Percentiles rank a stretch among this genome's conserved stretches.
Conservation (phyloP, 2,797 vertebrate genomes). For the Rhabdomys pumilio region DNA sequence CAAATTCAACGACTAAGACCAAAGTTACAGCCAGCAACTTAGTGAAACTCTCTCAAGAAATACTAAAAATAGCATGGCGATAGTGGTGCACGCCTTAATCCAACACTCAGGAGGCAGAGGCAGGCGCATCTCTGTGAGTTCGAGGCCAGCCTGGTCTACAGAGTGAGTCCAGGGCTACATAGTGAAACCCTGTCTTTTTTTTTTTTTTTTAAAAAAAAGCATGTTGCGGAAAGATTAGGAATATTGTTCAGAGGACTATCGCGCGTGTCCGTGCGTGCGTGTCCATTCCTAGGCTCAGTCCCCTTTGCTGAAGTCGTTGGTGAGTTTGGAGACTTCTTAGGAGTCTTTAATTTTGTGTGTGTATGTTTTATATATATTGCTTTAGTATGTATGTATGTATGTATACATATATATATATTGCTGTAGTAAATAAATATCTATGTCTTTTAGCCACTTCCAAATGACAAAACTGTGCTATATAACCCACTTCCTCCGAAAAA, state of each 20-base stretch:
- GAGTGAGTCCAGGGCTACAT: background rate
- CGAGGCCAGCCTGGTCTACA: background rate
- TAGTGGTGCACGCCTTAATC: background rate
- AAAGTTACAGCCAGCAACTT: background rate
- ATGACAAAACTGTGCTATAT: conserved; percentile 87
- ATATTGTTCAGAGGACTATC: no score
- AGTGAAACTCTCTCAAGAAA: background rate
- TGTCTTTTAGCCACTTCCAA: conserved; percentile 93
- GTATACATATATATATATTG: no score
- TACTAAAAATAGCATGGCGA: background rate
- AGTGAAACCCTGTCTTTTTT: background rate
- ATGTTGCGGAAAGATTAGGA: no score
- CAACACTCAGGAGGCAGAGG: background rate
- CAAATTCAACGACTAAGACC: background rate
- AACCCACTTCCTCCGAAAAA: conserved; percentile 93
- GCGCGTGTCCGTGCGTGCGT: background rate
- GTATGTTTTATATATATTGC: no score
- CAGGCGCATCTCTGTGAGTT: background rate
- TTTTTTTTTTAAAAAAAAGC: no score
- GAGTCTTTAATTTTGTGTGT: no score
- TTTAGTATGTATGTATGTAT: no score
- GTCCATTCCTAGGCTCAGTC: background rate
- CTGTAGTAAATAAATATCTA: conserved; percentile 25
- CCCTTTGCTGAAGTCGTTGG: no score
- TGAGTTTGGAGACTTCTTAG: no score